phyloP scores from a whole-genome alignment of 1,140 invertebrate species.

The Drosophila kikkawai region DNA sequence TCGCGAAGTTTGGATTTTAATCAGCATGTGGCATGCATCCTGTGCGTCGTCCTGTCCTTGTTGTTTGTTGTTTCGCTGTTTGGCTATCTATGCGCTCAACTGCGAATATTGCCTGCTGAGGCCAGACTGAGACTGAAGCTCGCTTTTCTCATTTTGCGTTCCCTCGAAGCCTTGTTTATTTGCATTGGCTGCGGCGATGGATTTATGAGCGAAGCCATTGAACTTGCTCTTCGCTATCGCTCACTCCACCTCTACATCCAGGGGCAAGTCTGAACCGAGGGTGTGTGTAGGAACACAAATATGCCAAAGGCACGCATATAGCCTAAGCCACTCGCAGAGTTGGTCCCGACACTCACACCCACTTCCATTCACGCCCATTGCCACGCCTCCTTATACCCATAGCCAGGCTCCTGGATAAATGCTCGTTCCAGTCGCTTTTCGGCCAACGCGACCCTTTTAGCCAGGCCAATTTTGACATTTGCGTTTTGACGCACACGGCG shows the following conservation, averaged over 20 bases:
- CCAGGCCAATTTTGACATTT: slow-evolving; percentile 51
- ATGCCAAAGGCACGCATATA: slow-evolving; percentile 67
- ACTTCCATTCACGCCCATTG: slow-evolving; percentile 1
- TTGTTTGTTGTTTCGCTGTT: slow-evolving; percentile 36
- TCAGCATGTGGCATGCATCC: slow-evolving; percentile 39
- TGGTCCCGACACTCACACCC: slow-evolving; percentile 1
- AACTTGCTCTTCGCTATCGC: slow-evolving; percentile 42
- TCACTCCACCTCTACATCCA: slow-evolving; percentile 1
- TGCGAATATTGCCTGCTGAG: slow-evolving; percentile 51
- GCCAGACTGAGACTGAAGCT: neutral
- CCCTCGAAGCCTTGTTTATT: slow-evolving; percentile 60
- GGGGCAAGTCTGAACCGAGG: neutral
- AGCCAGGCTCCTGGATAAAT: neutral
- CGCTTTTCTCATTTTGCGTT: slow-evolving; percentile 18
- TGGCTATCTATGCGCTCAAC: slow-evolving; percentile 47
- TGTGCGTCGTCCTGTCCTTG: slow-evolving; percentile 13
- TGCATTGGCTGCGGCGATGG: slow-evolving; percentile 71
- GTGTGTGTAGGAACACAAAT: slow-evolving; percentile 54
- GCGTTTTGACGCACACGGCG: slow-evolving; percentile 53
- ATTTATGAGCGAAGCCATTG: slow-evolving; percentile 73
- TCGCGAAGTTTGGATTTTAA: slow-evolving; percentile 32
- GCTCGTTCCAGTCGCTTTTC: slow-evolving; percentile 4
- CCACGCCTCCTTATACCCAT: slow-evolving; percentile 1
- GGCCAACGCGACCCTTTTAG: neutral
- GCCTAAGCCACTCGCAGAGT: slow-evolving; percentile 38